Evolutionary conservation across 1,140 invertebrate species (phyloP).

Genomic region (Calliopsis andreniformis): DNA sequence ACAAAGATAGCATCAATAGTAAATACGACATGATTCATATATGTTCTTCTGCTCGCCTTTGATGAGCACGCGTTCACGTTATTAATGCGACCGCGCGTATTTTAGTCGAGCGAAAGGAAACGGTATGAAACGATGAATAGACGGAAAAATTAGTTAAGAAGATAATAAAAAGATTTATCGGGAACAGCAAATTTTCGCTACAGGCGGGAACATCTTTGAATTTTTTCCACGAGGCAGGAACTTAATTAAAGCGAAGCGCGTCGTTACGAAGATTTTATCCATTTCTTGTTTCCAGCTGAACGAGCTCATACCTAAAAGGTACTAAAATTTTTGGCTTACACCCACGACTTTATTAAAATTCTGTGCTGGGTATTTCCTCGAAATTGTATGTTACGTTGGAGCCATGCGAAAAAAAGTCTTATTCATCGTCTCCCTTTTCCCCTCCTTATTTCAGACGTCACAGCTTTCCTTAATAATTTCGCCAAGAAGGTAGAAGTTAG

Average conservation of each 20-base stretch:
- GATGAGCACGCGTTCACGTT: background rate
- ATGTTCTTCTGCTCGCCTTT: conserved; percentile 13
- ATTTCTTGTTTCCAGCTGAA: conserved; percentile 20
- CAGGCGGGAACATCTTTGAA: background rate
- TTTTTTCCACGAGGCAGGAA: background rate
- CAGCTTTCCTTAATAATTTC: background rate
- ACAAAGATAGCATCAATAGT: conserved; percentile 59
- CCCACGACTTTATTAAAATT: conserved; percentile 43
- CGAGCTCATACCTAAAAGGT: conserved; percentile 7
- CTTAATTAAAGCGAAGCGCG: conserved; percentile 21
- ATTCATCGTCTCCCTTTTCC: background rate
- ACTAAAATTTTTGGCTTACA: conserved; percentile 35
- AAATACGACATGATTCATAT: conserved; percentile 9
- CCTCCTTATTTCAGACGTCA: background rate
- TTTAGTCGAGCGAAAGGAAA: background rate
- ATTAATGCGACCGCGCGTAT: conserved; percentile 15
- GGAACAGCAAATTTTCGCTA: background rate
- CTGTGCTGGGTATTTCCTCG: background rate
- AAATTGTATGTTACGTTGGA: conserved; percentile 25
- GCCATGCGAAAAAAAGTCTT: conserved; percentile 4
- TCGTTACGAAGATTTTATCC: conserved; percentile 32
- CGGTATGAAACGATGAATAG: background rate
- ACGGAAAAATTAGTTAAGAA: background rate
- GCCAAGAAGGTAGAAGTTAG: too few species aligned
- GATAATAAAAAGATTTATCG: conserved; percentile 1